phyloP scores from a whole-genome alignment of 2,797 vertebrate genomes.

The Tokudaia tokunoshimensis region DNA sequence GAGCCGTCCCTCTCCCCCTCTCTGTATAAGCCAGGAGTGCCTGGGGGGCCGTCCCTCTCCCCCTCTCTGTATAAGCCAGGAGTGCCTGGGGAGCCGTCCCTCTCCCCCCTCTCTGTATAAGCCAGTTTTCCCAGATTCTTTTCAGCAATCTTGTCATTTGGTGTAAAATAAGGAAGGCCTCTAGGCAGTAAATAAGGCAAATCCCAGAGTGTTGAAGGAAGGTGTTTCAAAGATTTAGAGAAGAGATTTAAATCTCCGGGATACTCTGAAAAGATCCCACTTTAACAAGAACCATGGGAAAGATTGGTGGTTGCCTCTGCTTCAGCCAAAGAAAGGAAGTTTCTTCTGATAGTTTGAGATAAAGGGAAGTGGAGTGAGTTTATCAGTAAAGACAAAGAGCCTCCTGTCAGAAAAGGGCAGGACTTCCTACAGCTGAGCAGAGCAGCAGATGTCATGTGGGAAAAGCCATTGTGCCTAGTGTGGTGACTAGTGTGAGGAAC shows the following conservation, averaged over 20 bases:
- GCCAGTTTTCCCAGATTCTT: constrained; percentile 3
- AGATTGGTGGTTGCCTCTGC: neutral
- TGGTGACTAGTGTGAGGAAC: neutral
- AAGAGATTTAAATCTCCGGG: constrained; percentile 47
- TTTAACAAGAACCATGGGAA: neutral
- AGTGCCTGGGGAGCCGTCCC: neutral
- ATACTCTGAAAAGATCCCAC: neutral
- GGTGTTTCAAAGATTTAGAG: neutral
- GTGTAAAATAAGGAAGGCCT: constrained; percentile 56
- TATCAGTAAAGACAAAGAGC: constrained; percentile 53
- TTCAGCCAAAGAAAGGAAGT: constrained; percentile 45
- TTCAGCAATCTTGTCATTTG: neutral
- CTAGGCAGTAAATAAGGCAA: constrained; percentile 32
- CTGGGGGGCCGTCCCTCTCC: neutral
- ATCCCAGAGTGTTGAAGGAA: constrained; percentile 25
- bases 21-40: neutral
- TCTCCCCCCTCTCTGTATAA: neutral
- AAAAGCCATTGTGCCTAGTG: constrained; percentile 15
- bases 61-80: neutral
- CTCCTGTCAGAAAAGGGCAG: constrained; percentile 26
- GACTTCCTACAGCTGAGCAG: constrained; percentile 43
- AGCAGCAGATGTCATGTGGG: constrained; percentile 25
- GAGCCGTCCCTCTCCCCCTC: neutral
- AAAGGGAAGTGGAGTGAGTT: constrained; percentile 44
- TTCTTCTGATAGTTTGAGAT: constrained; percentile 61